Conservation (phyloP, 2,113 vertebrate genomes). For the Neotragus moschatus region DNA sequence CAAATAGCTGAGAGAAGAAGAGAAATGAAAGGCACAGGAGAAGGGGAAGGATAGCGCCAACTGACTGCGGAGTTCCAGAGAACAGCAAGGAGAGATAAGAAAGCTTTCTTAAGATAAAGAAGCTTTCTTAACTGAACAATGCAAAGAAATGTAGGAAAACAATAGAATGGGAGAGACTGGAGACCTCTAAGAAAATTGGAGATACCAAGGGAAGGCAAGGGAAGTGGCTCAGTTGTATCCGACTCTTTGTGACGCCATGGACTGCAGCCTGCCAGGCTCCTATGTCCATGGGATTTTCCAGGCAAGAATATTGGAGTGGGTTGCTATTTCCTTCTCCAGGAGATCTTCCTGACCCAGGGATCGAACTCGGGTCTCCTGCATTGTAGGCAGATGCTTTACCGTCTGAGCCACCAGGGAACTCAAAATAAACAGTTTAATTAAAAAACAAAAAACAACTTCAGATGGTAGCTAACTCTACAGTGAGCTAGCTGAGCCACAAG, state of each 20-base stretch:
- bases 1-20: not conserved
- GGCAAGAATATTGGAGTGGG: not conserved
- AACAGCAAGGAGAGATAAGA: not conserved
- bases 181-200: not conserved
- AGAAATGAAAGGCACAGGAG: not conserved
- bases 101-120: not conserved
- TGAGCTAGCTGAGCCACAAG: not conserved
- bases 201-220: not conserved
- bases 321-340: not conserved
- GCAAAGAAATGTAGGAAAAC: not conserved
- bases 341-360: not conserved
- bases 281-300: not conserved
- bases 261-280: not conserved
- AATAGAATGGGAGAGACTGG: not conserved
- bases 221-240: not conserved
- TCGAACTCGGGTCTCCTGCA: accelerated
- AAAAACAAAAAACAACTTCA: too few relatives aligned
- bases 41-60: not conserved
- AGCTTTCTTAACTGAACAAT: not conserved
- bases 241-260: not conserved
- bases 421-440: too few relatives aligned
- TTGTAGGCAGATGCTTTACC: not conserved
- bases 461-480: not conserved
- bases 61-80: not conserved
- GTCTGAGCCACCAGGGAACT: not conserved